A percentile compares a stretch with the other conserved stretches of the same genome.
Evolutionary conservation across 2,113 vertebrate genomes (phyloP).

Genomic region (Zosterops lateralis): DNA sequence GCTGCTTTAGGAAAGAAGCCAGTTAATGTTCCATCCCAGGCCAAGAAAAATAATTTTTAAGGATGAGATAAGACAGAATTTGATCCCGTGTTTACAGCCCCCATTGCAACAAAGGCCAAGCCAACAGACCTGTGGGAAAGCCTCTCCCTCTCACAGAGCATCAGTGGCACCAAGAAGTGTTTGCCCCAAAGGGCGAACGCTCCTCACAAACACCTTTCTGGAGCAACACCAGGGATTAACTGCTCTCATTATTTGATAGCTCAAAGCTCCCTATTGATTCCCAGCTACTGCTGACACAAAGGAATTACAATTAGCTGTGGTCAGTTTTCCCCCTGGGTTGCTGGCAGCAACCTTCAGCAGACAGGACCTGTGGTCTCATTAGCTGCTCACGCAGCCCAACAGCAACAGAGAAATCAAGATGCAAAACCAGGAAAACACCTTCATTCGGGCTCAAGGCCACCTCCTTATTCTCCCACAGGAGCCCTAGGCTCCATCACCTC

Average conservation of each 20-base stretch:
- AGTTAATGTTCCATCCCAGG: background rate
- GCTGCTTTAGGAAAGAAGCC: conserved; percentile 58
- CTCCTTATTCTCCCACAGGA: background rate
- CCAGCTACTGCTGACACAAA: background rate
- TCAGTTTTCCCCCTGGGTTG: background rate
- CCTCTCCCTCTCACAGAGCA: background rate
- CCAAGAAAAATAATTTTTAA: conserved; percentile 59
- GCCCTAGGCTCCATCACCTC: background rate
- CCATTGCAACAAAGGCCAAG: background rate
- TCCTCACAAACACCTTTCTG: background rate
- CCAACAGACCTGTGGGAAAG: conserved; percentile 37
- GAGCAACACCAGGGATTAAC: background rate
- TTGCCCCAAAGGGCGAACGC: background rate
- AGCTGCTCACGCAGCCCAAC: background rate
- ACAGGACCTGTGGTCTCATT: background rate
- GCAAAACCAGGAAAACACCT: background rate
- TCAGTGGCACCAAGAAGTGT: background rate
- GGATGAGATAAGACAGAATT: conserved; percentile 58
- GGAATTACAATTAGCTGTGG: background rate
- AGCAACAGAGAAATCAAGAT: background rate
- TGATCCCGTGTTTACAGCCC: conserved; percentile 22
- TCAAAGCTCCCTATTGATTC: conserved; percentile 22
- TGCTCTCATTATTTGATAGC: background rate
- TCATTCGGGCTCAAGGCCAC: background rate
- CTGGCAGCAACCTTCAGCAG: background rate